Evolutionary conservation across 1,140 invertebrate genomes (phyloP).

Genomic region (Cotesia vestalis): DNA sequence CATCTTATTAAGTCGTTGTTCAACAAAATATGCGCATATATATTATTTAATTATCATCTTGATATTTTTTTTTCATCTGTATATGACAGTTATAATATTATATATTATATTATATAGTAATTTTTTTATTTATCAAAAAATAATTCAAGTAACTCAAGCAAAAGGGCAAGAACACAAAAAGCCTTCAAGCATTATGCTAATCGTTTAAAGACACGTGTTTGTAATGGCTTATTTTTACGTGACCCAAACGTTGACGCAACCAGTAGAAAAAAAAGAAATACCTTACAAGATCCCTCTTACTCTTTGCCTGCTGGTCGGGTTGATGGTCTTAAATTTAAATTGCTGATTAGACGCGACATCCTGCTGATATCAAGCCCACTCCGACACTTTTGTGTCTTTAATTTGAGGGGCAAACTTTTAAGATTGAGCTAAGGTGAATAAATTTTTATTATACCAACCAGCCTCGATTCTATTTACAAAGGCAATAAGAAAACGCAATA

Average conservation of each 20-base stretch:
- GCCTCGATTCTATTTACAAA: background rate
- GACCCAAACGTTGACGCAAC: slow-evolving; percentile 40
- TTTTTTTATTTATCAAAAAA: slow-evolving; percentile 16
- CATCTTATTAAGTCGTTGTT: too few species aligned
- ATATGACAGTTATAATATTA: background rate
- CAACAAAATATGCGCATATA: too few species aligned
- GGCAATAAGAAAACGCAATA: background rate
- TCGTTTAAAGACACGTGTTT: slow-evolving; percentile 54
- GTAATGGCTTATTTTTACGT: slow-evolving; percentile 54
- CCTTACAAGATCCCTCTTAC: slow-evolving; percentile 5
- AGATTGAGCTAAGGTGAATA: background rate
- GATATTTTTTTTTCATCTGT: too few species aligned
- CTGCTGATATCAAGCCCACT: slow-evolving; percentile 15
- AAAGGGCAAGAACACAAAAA: slow-evolving; percentile 36
- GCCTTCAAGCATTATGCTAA: slow-evolving; percentile 52
- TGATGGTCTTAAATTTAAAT: slow-evolving; percentile 28
- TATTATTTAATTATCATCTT: too few species aligned
- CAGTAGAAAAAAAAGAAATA: background rate
- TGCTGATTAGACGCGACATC: slow-evolving; percentile 27
- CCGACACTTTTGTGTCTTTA: slow-evolving; percentile 11
- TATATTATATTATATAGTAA: background rate
- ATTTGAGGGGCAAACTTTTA: slow-evolving; percentile 11
- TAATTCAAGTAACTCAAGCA: slow-evolving; percentile 11
- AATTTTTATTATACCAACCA: background rate
- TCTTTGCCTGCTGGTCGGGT: slow-evolving; percentile 3